Evolutionary conservation across 2,113 vertebrate genomes (phyloP), one percentile per base, ranked within the genome.

Genomic region (Sorex araneus): DNA sequence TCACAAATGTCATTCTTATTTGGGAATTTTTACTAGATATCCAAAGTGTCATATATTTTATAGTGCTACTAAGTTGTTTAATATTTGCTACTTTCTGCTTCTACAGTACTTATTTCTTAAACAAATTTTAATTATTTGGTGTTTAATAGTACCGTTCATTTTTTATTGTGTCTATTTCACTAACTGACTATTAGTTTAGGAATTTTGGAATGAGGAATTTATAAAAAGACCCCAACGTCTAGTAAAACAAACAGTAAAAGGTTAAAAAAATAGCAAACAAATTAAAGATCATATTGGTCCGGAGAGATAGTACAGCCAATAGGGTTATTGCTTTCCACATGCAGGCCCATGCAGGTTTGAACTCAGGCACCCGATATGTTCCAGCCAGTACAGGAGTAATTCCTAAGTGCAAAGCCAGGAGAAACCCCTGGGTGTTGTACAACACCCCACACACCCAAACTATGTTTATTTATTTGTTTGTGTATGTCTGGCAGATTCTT

Each of bases 181-280:
- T 32, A 34, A 89, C 18, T 89, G 75, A 25, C 2, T 85, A 5
- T 7, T 54, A 8, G 47, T 74, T 77, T 50, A 16, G 9, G 1
- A 47, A 50, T 89, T 93, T 91, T 57, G 30, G 85, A 70, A 78
- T 70, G 27, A 88, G 8, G 5, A 60, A 70, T 64, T 91, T 78
- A 16, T 45, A 6, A 32, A 80, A 64, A 79, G 86, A 54, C 0
- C 6, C 60, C 32, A 82, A 81, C 66, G 12, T 79, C 76, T 60
- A 54, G 75, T 85, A 12, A 71, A 84, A 60, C 19, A 94, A 84
- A 47, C 75, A 21, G 74, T 83, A 23, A 83, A 83, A 75, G 13
- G 13, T 54, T 40, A 88, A 7, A 6, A 27, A 77, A 81, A 63
- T 32, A 77, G 34, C 45, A 85, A 25, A 30, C 8, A n/a, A 90